Evolutionary conservation across 1,140 invertebrate genomes (phyloP).

Genomic region (Centruroides vittatus): DNA sequence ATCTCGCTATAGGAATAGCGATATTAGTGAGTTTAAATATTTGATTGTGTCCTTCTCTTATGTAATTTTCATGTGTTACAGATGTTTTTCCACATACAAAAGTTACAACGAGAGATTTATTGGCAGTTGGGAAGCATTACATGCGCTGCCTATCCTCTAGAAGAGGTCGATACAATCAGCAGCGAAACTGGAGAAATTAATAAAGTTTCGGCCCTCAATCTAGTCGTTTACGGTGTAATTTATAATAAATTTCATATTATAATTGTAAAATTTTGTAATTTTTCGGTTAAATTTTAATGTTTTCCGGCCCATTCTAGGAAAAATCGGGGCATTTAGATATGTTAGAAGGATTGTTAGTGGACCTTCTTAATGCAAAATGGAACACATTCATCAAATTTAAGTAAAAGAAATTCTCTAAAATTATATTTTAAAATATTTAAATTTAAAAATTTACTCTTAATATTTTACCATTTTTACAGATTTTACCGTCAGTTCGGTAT

Average conservation of each 20-base stretch:
- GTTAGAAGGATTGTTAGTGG: conserved; percentile 85
- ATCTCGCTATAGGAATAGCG: too few relatives aligned
- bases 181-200: conserved; percentile 78
- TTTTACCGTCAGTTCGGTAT: conserved; percentile 85
- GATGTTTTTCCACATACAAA: conserved; percentile 90
- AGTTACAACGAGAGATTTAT: conserved; percentile 86
- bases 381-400: conserved; percentile 86
- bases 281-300: too few relatives aligned
- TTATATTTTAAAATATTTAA: not conserved
- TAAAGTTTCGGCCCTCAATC: conserved; percentile 82
- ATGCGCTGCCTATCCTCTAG: conserved; percentile 91
- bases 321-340: conserved; percentile 88
- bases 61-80: conserved; percentile 6
- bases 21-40: too few relatives aligned
- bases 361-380: conserved; percentile 94
- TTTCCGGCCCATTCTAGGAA: conserved; percentile 41
- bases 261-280: too few relatives aligned
- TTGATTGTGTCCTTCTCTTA: too few relatives aligned
- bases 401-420: conserved; percentile 26
- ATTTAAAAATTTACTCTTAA: conserved; percentile 1
- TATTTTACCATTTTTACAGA: conserved; percentile 33
- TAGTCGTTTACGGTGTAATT: conserved; percentile 94
- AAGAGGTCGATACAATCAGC: conserved; percentile 91
- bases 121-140: conserved; percentile 94
- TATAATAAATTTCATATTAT: too few relatives aligned